Base-by-base conservation (phyloP, 2,888 invertebrate species). In the Argyresthia goedartella region DNA sequence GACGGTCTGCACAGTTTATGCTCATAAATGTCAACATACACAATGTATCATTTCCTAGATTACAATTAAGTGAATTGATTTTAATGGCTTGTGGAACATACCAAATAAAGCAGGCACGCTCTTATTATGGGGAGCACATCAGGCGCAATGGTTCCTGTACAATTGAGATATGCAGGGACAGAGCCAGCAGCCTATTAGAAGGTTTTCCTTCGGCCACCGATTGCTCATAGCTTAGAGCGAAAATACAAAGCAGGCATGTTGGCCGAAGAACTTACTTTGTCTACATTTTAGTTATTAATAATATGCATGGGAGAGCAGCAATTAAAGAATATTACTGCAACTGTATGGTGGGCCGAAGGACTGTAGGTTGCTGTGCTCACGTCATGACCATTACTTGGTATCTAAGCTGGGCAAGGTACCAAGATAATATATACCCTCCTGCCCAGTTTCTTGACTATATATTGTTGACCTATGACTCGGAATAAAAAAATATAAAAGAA, bases 331-430 rank as follows among this genome's bases (percentile, higher is more conserved):
- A 50, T 49, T 55, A 25, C 39, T 55, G 53, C 36, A 48, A 36
- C 33, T 53, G 52, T 33, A 41, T 53, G 8, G 47, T 47, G 34
- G 53, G 53, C 4, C 39, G 45, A 13, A 25, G 55, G 11, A 55
- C 51, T 9, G 15, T 53, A 3, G 54, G 52, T 35, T 49, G 50
- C 41, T 54, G 50, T 34, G 50, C 52, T 33, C 50, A 52, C n/a
- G 34, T 52, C 8, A 54, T 52, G 50, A 44, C 52, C 10, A 52
- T 54, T 42, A 36, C 52, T 8, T 54, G 54, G 54, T 54, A 50
- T 33, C 33, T 54, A 39, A 39, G 52, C 14, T 51, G 39, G 42
- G 44, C 51, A 25, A 25, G 25, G 16, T 13, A 15, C 14, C 42
- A 44, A 13, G 14, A 36, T 25, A 25, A 25, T 25, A 25, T 25